These are phyloP conservation scores for Bombus balteatus DNA, from an alignment of 1,140 invertebrate genomes.

Conservation along the genomic window DNA sequence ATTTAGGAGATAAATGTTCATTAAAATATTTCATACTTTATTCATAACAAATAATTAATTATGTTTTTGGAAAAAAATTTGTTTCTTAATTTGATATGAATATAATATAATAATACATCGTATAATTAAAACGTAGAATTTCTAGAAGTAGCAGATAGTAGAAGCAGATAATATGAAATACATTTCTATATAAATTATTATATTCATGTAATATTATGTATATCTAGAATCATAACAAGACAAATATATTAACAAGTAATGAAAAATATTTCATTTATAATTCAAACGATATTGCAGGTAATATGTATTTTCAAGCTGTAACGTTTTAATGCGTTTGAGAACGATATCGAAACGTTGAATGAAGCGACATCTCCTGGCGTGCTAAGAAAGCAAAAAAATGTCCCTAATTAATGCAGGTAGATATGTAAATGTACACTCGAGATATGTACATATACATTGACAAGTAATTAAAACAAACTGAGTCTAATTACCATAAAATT, in stretches of 20 bases:
- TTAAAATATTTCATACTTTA: neutral
- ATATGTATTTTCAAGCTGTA: neutral
- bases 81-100: neutral
- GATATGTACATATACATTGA: neutral
- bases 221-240: neutral
- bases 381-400: neutral
- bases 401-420: neutral
- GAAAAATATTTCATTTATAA: conserved; percentile 3
- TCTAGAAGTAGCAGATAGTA: neutral
- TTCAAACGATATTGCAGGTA: neutral
- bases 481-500: neutral
- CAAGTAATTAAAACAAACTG: neutral
- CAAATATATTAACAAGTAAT: neutral
- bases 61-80: neutral
- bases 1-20: neutral
- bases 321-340: conserved; percentile 6
- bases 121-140: neutral
- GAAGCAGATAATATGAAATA: too few relatives aligned
- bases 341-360: neutral
- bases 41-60: too few relatives aligned
- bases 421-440: too few relatives aligned
- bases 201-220: neutral
- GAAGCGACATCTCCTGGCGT: neutral
- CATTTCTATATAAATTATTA: neutral
- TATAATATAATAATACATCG: neutral